These are phyloP conservation scores for Cliona cf. orientalis DNA, from an alignment of 37 sponge, comb jelly and placozoan species.

Conservation along the genomic window DNA sequence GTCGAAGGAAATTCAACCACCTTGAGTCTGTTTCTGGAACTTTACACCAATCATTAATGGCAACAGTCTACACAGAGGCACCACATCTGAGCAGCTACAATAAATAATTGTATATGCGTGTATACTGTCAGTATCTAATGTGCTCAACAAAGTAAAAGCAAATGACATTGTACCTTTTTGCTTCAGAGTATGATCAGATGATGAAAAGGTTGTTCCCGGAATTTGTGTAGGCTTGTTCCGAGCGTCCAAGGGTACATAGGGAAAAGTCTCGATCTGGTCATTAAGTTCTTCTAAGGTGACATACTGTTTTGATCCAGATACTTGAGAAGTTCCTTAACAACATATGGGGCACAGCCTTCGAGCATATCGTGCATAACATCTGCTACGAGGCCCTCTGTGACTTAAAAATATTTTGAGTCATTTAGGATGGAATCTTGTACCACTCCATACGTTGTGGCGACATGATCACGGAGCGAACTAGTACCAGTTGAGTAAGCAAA, in stretches of 20 bases:
- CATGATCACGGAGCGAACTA: slow-evolving; percentile 66
- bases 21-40: no score
- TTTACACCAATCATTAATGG: slow-evolving; percentile 73
- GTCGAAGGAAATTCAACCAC: no score
- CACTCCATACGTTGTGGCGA: slow-evolving; percentile 71
- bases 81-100: slow-evolving; percentile 74
- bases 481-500: no score
- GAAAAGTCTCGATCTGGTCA: slow-evolving; percentile 20
- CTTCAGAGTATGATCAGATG: slow-evolving; percentile 36
- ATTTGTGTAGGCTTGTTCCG: slow-evolving; percentile 31
- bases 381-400: slow-evolving; percentile 63
- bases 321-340: no score
- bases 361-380: slow-evolving; percentile 82
- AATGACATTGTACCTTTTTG: no score
- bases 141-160: neutral
- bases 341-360: no score
- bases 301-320: no score
- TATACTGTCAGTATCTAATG: no score
- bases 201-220: slow-evolving; percentile 22
- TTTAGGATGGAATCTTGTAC: slow-evolving; percentile 46
- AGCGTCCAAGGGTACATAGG: slow-evolving; percentile 21
- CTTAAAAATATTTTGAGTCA: slow-evolving; percentile 56
- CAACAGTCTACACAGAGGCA: slow-evolving; percentile 53
- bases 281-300: slow-evolving; percentile 40
- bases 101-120: neutral